Evolutionary conservation across 1,140 invertebrate genomes (phyloP).

Genomic region (Oryzaephilus surinamensis): DNA sequence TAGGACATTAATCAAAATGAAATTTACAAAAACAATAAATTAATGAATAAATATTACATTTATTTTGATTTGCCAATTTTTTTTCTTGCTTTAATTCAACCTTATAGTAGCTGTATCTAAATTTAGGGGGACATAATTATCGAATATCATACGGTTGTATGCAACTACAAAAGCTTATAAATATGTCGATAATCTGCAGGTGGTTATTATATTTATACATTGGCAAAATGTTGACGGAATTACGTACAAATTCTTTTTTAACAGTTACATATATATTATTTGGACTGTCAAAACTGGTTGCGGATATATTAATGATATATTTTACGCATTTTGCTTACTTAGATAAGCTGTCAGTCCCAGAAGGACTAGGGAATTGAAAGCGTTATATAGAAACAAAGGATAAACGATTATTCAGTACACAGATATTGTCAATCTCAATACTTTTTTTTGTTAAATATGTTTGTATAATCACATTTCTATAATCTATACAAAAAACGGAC

Average conservation of each 20-base stretch:
- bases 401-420: slow-evolving; percentile 9
- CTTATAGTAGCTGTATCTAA: no score
- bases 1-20: background rate
- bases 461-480: slow-evolving; percentile 9
- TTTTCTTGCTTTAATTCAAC: no score
- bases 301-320: slow-evolving; percentile 10
- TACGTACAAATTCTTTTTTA: background rate
- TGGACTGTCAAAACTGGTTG: slow-evolving; percentile 6
- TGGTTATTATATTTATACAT: no score
- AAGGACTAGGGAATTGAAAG: slow-evolving; percentile 2
- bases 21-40: background rate
- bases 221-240: no score
- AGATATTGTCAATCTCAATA: slow-evolving; percentile 15
- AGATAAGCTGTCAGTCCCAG: slow-evolving; percentile 10
- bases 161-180: no score
- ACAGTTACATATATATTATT: background rate
- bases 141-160: no score
- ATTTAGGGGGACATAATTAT: no score
- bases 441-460: no score
- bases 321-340: slow-evolving; percentile 8
- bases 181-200: no score
- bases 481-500: slow-evolving; percentile 12
- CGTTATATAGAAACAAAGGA: slow-evolving; percentile 8
- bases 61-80: no score
- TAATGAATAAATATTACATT: slow-evolving; percentile 1